A percentile compares a stretch with the other conserved stretches of the same genome.
phyloP scores from a whole-genome alignment of 2,113 vertebrate species.

The Mobula birostris region DNA sequence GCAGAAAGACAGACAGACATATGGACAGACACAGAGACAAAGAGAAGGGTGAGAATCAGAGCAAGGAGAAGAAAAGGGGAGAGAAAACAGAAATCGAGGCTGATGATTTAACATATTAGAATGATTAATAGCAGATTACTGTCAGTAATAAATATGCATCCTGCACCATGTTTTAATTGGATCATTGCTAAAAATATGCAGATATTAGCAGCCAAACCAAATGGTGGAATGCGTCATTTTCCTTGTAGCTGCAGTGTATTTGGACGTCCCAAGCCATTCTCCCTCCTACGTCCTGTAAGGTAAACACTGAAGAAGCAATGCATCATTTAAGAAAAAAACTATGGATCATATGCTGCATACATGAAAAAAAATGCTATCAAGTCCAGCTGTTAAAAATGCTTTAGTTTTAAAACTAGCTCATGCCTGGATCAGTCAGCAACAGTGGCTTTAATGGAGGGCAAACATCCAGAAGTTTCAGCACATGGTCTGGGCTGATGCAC shows the following conservation, averaged over 20 bases:
- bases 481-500: too few relatives aligned
- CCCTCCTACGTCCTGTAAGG: neutral
- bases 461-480: neutral
- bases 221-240: neutral
- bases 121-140: neutral
- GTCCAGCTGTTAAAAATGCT: neutral
- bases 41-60: neutral
- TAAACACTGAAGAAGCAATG: too few relatives aligned
- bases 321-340: too few relatives aligned
- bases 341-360: neutral
- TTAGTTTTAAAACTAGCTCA: neutral
- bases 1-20: too few relatives aligned
- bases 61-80: constrained; percentile 27
- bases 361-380: neutral
- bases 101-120: constrained; percentile 10
- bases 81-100: constrained; percentile 40
- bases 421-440: neutral
- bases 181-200: constrained; percentile 25
- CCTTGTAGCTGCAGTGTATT: neutral
- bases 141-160: constrained; percentile 5
- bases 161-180: constrained; percentile 20
- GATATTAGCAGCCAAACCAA: neutral
- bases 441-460: neutral
- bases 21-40: too few relatives aligned
- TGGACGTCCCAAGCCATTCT: neutral